Evolutionary conservation across 2,888 invertebrate genomes (phyloP).

Genomic region (Erebia ligea): DNA sequence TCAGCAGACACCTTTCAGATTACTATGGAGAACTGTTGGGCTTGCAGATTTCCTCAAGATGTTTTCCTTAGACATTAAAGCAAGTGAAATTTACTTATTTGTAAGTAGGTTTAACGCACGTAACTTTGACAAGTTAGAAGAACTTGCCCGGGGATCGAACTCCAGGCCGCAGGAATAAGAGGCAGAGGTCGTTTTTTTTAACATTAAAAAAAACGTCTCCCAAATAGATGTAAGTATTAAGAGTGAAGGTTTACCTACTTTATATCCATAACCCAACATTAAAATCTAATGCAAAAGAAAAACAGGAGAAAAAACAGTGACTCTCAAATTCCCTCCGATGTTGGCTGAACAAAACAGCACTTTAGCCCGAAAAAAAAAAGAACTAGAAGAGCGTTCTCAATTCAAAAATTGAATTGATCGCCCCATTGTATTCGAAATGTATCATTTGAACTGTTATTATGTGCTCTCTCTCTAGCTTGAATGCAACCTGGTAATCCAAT

Average conservation of each 20-base stretch:
- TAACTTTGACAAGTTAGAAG: too few relatives aligned
- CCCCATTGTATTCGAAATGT: conserved; percentile 83
- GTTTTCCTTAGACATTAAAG: too few relatives aligned
- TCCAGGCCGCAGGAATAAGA: too few relatives aligned
- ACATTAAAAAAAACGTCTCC: conserved; percentile 26
- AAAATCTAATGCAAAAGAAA: conserved; percentile 64
- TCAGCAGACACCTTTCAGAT: too few relatives aligned
- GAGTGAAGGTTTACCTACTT: conserved; percentile 40
- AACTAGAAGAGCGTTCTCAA: conserved; percentile 82
- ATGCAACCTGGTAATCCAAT: conserved; percentile 81
- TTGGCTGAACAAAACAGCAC: conserved; percentile 83
- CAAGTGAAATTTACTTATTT: too few relatives aligned
- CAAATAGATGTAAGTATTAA: conserved; percentile 28
- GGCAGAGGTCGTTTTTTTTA: background rate
- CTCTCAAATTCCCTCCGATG: conserved; percentile 81
- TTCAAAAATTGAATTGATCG: conserved; percentile 84
- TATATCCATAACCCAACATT: conserved; percentile 59
- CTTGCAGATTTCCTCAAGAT: too few relatives aligned
- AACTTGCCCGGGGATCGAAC: too few relatives aligned
- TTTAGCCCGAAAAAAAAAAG: conserved; percentile 77
- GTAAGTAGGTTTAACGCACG: too few relatives aligned
- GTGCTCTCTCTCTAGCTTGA: conserved; percentile 75
- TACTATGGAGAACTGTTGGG: too few relatives aligned
- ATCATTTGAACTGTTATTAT: conserved; percentile 84
- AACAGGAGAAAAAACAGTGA: conserved; percentile 79